Evolutionary conservation across 2,797 vertebrate genomes (phyloP).

Genomic region (Parauchenoglanis punctatus): DNA sequence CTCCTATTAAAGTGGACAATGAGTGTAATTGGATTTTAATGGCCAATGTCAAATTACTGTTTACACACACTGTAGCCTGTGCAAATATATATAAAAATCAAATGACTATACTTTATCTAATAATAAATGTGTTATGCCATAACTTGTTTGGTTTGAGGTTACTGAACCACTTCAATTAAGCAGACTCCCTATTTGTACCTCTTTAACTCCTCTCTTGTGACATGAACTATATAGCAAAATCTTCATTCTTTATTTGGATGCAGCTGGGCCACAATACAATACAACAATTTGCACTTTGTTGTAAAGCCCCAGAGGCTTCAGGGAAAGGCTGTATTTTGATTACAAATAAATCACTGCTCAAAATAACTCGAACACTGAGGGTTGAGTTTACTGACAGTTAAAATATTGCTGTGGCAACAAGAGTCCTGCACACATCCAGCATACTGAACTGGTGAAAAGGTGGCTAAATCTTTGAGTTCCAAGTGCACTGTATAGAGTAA

Average conservation of each 20-base stretch:
- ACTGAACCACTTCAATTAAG: not conserved
- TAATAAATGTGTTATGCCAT: not conserved
- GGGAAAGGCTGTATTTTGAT: conserved; percentile 52
- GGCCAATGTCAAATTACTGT: conserved; percentile 18
- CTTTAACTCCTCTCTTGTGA: not conserved
- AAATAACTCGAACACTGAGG: conserved; percentile 40
- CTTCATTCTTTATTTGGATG: not conserved
- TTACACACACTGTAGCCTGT: conserved; percentile 4
- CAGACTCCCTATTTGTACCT: not conserved
- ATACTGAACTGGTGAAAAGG: not conserved
- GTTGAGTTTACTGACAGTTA: conserved; percentile 23
- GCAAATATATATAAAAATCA: conserved; percentile 10
- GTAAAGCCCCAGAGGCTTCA: conserved; percentile 21
- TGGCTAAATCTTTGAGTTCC: not conserved
- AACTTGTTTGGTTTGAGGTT: not conserved
- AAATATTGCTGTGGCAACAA: conserved; percentile 55
- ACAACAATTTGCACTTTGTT: not conserved
- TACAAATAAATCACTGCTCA: conserved; percentile 52
- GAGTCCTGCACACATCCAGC: conserved; percentile 22
- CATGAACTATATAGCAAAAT: not conserved
- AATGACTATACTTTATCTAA: not conserved
- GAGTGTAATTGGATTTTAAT: conserved; percentile 11
- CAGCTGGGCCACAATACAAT: not conserved
- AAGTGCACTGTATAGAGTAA: not conserved
- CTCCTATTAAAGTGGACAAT: not conserved